A percentile compares a stretch with the other conserved stretches of the same genome.
Conservation (phyloP, 1,140 invertebrate genomes). For the Meloidogyne exigua region DNA sequence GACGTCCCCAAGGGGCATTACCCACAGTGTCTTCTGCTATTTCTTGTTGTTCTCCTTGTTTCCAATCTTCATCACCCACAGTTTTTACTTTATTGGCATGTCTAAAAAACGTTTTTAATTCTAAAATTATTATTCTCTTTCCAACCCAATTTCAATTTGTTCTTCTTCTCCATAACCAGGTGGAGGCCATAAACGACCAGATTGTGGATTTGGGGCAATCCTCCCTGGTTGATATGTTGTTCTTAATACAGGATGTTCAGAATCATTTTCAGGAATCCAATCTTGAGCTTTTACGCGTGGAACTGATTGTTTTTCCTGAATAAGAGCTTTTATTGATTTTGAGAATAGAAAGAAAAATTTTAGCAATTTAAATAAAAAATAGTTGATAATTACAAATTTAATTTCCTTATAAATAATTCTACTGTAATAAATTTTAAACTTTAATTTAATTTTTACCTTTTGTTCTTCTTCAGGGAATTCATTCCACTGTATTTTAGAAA, state of each 20-base stretch:
- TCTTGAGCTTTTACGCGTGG: constrained; percentile 47
- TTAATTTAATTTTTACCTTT: no score
- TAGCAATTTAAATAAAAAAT: no score
- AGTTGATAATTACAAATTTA: no score
- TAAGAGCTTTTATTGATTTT: not conserved
- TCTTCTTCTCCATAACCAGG: constrained; percentile 49
- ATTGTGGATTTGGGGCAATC: constrained; percentile 26
- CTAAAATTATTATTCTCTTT: not conserved
- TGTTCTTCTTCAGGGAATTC: constrained; percentile 53
- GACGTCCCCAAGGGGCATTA: constrained; percentile 37
- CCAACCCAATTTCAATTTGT: constrained; percentile 39
- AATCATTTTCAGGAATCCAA: constrained; percentile 50
- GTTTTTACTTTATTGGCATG: constrained; percentile 8
- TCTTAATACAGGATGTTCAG: constrained; percentile 45
- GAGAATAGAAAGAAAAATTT: no score
- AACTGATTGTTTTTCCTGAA: constrained; percentile 29
- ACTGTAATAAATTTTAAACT: no score
- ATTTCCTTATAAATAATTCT: no score
- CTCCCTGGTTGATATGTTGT: constrained; percentile 43
- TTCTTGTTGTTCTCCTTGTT: constrained; percentile 7
- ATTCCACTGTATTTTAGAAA: constrained; percentile 42
- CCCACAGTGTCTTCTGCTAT: constrained; percentile 18
- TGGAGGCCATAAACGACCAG: constrained; percentile 41
- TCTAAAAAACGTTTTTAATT: not conserved
- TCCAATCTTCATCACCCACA: constrained; percentile 13